Percentiles rank a stretch among this genome's conserved stretches.
phyloP scores from a whole-genome alignment of 2,888 invertebrate genomes.

The Philereme transversata region DNA sequence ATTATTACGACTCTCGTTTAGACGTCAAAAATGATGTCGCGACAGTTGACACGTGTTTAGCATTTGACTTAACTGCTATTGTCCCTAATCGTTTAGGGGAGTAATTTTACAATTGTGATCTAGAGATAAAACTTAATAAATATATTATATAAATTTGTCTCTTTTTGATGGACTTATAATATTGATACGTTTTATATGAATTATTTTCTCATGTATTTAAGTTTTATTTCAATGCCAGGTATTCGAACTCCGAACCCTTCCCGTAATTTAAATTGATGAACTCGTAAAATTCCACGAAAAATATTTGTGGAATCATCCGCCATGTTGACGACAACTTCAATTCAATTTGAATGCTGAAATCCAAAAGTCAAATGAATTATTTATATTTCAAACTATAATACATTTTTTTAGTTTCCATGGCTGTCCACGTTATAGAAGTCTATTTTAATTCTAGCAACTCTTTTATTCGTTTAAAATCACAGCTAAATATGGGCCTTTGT shows the following conservation, averaged over 20 bases:
- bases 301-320: not conserved
- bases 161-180: constrained; percentile 1
- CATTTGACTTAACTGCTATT: constrained; percentile 74
- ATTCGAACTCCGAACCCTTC: no score
- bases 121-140: constrained; percentile 31
- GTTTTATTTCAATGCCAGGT: no score
- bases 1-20: constrained; percentile 70
- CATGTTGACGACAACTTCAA: constrained; percentile 7
- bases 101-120: constrained; percentile 45
- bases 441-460: no score
- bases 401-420: no score
- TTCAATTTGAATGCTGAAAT: constrained; percentile 8
- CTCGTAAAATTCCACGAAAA: no score
- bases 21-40: constrained; percentile 70
- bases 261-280: no score
- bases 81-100: constrained; percentile 69
- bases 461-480: no score
- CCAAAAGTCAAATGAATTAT: not conserved
- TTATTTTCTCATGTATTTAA: no score
- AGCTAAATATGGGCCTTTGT: no score
- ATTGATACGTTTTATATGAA: constrained; percentile 1
- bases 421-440: no score
- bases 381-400: no score
- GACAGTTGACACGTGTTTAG: constrained; percentile 80
- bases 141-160: constrained; percentile 37